Conservation (phyloP, 2,888 invertebrate species). For the Cetonia aurata region DNA sequence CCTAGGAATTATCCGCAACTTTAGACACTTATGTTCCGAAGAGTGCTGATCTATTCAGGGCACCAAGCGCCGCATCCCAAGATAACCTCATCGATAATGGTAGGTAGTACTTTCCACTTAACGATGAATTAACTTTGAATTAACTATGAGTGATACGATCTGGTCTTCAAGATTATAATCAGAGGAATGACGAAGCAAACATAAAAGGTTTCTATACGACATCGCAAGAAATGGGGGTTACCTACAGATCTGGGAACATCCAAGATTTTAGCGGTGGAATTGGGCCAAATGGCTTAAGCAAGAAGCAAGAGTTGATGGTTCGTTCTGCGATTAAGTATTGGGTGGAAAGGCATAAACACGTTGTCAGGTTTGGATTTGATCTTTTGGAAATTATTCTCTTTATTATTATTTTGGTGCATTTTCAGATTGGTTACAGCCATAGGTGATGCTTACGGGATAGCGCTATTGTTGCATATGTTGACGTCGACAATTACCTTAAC, state of each 20-base stretch:
- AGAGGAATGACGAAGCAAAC: constrained; percentile 72
- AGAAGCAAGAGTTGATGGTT: constrained; percentile 87
- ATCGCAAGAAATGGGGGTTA: constrained; percentile 83
- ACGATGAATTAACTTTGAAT: too few relatives aligned
- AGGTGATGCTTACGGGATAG: constrained; percentile 88
- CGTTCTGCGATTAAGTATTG: constrained; percentile 90
- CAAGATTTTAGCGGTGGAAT: constrained; percentile 73
- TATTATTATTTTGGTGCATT: constrained; percentile 42
- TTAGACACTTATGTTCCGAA: constrained; percentile 83
- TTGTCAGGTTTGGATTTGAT: constrained; percentile 76
- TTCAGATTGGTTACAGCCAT: constrained; percentile 83
- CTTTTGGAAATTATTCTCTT: background rate
- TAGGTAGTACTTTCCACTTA: constrained; percentile 38
- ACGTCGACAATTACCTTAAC: constrained; percentile 87
- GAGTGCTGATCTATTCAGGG: constrained; percentile 78
- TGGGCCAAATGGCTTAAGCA: constrained; percentile 84
- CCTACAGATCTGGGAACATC: constrained; percentile 76
- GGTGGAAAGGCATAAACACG: constrained; percentile 91
- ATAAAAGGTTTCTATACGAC: constrained; percentile 82
- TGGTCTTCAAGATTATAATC: constrained; percentile 61
- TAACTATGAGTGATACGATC: too few relatives aligned
- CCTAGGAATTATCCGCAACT: constrained; percentile 80
- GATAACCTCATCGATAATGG: constrained; percentile 59
- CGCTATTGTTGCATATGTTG: constrained; percentile 86
- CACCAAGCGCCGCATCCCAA: constrained; percentile 67